These are phyloP conservation scores for Orthosia gothica DNA, from an alignment of 2,888 invertebrate species.

Conservation along the genomic window DNA sequence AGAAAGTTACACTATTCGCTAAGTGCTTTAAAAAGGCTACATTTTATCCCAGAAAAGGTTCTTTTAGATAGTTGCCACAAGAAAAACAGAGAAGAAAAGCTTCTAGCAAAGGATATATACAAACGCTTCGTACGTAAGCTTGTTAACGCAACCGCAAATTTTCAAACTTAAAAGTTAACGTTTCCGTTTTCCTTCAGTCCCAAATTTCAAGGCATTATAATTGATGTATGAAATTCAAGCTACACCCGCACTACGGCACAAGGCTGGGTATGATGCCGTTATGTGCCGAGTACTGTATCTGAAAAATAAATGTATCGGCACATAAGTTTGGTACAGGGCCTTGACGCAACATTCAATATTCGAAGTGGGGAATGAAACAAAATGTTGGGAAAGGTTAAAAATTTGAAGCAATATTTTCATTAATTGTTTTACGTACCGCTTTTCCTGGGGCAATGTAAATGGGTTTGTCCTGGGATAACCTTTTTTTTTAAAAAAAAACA, in stretches of 20 bases:
- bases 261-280: slow-evolving; percentile 3
- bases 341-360: slow-evolving; percentile 40
- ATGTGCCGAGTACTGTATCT: slow-evolving; percentile 16
- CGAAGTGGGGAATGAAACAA: slow-evolving; percentile 16
- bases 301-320: slow-evolving; percentile 50
- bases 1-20: no score
- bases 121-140: no score
- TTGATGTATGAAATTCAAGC: slow-evolving; percentile 21
- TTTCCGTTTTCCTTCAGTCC: slow-evolving; percentile 5
- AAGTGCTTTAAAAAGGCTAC: no score
- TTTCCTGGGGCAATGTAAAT: background rate
- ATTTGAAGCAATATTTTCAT: background rate
- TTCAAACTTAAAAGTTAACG: background rate
- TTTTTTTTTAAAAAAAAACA: background rate
- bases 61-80: no score
- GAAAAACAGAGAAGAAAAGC: no score
- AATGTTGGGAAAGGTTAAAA: background rate
- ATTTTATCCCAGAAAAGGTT: no score
- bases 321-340: slow-evolving; percentile 10
- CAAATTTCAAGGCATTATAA: slow-evolving; percentile 14
- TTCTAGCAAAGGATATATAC: no score
- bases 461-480: background rate
- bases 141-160: background rate
- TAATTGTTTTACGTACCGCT: background rate
- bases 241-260: slow-evolving; percentile 9